A percentile compares a stretch with the other conserved stretches of the same genome.
Evolutionary conservation across 2,113 vertebrate genomes (phyloP).

Genomic region (Dendrocopos noguchii): DNA sequence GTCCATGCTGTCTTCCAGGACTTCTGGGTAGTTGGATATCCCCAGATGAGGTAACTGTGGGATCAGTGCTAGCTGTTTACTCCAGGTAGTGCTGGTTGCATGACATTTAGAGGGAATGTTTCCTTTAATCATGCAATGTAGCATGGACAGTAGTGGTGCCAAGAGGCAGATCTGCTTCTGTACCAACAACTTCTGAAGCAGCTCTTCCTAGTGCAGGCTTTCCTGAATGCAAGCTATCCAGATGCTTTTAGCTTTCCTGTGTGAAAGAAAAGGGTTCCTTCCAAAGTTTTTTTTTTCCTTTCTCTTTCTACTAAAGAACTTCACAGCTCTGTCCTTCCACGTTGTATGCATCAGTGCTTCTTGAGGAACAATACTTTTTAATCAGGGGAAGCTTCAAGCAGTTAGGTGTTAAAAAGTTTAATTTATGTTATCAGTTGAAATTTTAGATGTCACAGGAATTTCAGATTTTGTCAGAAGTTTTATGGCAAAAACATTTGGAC

Average conservation of each 20-base stretch:
- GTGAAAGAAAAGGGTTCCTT: background rate
- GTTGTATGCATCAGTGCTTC: background rate
- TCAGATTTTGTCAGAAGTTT: background rate
- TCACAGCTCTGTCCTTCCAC: background rate
- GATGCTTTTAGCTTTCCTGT: background rate
- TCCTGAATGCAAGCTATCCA: background rate
- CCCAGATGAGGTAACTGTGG: background rate
- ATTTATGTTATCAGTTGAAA: background rate
- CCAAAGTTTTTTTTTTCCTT: background rate
- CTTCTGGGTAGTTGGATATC: background rate
- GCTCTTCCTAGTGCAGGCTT: too few species aligned
- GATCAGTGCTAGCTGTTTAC: background rate
- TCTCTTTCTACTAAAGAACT: background rate
- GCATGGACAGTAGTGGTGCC: too few species aligned
- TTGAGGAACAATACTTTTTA: background rate
- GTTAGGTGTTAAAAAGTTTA: background rate
- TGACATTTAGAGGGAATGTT: background rate
- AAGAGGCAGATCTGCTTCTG: background rate
- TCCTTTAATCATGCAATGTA: background rate
- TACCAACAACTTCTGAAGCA: too few species aligned
- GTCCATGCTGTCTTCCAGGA: background rate
- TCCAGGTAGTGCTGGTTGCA: background rate
- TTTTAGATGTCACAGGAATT: background rate
- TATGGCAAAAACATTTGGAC: background rate
- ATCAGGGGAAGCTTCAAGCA: background rate